Evolutionary conservation across 2,113 vertebrate genomes (phyloP), one percentile per base, ranked within the genome.

Genomic region (Holacanthus passer): DNA sequence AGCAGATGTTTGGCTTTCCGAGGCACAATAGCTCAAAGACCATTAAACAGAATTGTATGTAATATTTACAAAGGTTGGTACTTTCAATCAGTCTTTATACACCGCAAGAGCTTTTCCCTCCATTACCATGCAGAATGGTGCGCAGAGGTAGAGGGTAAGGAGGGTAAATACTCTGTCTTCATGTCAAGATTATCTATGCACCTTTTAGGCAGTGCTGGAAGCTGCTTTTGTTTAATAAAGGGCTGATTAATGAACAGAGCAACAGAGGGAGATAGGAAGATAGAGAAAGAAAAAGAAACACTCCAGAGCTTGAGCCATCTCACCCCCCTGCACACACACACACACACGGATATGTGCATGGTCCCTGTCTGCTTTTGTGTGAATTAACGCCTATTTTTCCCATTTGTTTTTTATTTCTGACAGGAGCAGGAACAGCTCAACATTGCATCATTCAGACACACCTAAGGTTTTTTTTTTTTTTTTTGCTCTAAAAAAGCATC

Each of bases 171-270:
- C 87, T 92, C 80, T 84, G 83, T 91, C 91, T 93, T 90, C 76
- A 55, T 90, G 89, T 91, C 91, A 89, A 78, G 88, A 90, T 92
- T 92, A 90, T 93, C 89, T 86, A 79, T 88, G 88, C 79, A 78
- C 87, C 87, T 93, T 87, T 91, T 82, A 84, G 88, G 91, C 87
- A 74, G 83, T 1, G 84, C 92, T 88, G 79, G 80, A 82, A 86
- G 91, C 89, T 84, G 64, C 81, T 90, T 91, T 87, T 87, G 90
- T 91, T 93, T 91, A 93, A 92, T 93, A 92, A 91, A 94, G 58
- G 73, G 52, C 74, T 92, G 92, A 93, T 92, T 92, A 94, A 94
- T 92, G 91, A 93, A 89, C 8, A 52, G 66, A 84, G 84, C 81
- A 70, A 73, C 19, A 5, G 71, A 47, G 64, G 73, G 43, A 85